These are phyloP conservation scores for Irena cyanogastra DNA, from an alignment of 2,113 vertebrate genomes.

Conservation along the genomic window DNA sequence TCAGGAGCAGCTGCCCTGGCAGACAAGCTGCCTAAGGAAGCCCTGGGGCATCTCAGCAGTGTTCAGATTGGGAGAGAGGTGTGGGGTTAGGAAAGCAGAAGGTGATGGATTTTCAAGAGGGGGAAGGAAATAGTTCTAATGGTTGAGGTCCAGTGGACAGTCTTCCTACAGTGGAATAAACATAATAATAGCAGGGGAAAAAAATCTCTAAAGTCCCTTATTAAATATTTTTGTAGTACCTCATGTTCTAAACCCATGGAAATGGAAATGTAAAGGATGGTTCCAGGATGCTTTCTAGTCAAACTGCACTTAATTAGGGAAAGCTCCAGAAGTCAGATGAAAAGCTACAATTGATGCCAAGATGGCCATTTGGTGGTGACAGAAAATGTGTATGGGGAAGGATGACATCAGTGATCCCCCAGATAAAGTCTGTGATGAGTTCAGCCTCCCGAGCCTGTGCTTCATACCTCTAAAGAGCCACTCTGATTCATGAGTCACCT, in stretches of 20 bases:
- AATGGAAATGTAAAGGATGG: background rate
- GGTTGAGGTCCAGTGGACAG: background rate
- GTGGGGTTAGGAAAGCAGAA: background rate
- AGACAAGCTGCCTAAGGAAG: background rate
- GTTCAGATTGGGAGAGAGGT: background rate
- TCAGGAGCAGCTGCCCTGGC: background rate
- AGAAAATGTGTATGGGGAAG: background rate
- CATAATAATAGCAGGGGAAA: background rate
- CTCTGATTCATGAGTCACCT: background rate
- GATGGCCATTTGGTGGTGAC: background rate
- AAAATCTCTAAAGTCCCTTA: background rate
- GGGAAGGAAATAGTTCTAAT: background rate
- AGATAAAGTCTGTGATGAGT: background rate
- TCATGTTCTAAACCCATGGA: background rate
- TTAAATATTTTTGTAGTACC: background rate
- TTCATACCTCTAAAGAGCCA: background rate
- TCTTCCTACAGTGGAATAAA: background rate
- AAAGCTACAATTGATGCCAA: background rate
- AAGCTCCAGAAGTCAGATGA: background rate
- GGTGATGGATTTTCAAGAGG: background rate
- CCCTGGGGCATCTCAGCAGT: background rate
- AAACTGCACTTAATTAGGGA: background rate
- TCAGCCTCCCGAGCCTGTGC: background rate
- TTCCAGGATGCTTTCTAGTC: background rate
- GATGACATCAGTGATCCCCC: accelerated